Conservation (phyloP, 2,797 vertebrate species). For the Thamnophis elegans region DNA sequence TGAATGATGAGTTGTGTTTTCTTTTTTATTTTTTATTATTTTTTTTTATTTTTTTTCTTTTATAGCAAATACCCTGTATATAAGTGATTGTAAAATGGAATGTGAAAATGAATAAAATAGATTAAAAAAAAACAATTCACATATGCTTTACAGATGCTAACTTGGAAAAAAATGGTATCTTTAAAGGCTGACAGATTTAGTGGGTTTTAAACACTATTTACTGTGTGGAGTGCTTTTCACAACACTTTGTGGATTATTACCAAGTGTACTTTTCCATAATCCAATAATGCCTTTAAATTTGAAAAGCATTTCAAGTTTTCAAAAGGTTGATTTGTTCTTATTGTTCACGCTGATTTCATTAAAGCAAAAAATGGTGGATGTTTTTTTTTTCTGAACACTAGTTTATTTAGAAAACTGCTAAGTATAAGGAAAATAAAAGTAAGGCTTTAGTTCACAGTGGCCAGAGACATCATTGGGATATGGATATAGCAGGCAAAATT, state of each 20-base stretch:
- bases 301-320: not conserved
- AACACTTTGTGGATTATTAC: conserved; percentile 1
- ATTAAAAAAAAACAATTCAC: not conserved
- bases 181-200: not conserved
- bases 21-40: too few relatives aligned
- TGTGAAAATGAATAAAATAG: too few relatives aligned
- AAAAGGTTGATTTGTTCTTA: conserved; percentile 23
- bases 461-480: not conserved
- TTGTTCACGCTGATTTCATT: not conserved
- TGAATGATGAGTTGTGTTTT: too few relatives aligned
- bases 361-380: not conserved
- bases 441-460: not conserved
- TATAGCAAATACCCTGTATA: too few relatives aligned
- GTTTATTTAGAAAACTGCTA: conserved; percentile 2
- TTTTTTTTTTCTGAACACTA: not conserved
- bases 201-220: not conserved
- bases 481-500: not conserved
- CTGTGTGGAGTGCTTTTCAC: not conserved
- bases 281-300: conserved; percentile 4
- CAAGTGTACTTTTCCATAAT: not conserved
- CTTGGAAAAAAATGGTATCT: not conserved
- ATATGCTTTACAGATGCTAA: not conserved
- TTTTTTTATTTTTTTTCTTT: too few relatives aligned
- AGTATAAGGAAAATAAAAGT: not conserved
- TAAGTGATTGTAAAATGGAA: too few relatives aligned